Evolutionary conservation across 2,888 invertebrate species (phyloP), one percentile per base, ranked within the genome.

Genomic region (Fabriciana adippe): DNA sequence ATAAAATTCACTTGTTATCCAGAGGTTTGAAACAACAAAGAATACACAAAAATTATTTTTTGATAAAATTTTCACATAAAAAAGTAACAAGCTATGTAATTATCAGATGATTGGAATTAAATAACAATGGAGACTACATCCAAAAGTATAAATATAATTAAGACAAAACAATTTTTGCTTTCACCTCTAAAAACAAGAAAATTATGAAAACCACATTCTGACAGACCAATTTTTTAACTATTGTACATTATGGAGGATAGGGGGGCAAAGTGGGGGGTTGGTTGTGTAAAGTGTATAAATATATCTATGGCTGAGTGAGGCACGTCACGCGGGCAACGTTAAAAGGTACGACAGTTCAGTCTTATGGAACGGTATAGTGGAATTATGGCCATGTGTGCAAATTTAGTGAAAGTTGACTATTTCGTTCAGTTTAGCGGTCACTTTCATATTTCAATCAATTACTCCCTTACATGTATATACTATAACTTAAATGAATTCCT

Each of bases 231-330:
- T 86, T 26, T 79, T 80, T 76, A 74, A 84, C 92, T 92, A 92
- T 92, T 92, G 92, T 90, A 92, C 74, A 83, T 82, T 89, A 73
- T 92, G 92, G 92, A 92, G 92, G 91, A 90, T 64, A 72, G 81
- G 85, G 86, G 80, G 61, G 51, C 15, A 16, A 3, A 16, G 64
- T 63, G 73, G 78, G 81, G 81, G 26, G 77, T 78, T 72, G 73
- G 71, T 81, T 82, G 84, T 86, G 85, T 87, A 86, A 83, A 81
- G 85, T 87, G 83, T 86, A 82, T 83, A 90, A 88, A 91, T 89
- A 87, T 82, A 83, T 84, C 75, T 90, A 89, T 85, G 81, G 83
- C 87, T 89, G 73, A 74, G 73, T 75, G 78, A 79, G 83, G 78
- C 82, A 75, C 86, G 82, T 77, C 75, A 77, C 76, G 83, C 84